Evolutionary conservation across 2,888 invertebrate genomes (phyloP).

Genomic region (Drosophila sordidapex): DNA sequence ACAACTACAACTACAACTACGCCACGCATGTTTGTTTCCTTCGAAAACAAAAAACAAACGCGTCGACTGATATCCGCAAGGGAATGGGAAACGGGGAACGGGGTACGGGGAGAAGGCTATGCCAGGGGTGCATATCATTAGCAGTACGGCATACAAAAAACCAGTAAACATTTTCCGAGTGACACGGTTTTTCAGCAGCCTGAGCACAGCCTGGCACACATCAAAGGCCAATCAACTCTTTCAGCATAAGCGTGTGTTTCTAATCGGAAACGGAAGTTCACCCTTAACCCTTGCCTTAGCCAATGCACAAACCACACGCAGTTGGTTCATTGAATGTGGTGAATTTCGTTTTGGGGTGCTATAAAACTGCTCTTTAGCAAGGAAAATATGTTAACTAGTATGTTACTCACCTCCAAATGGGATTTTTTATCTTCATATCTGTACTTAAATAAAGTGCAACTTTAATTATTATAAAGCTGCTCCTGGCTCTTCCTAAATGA

Average conservation of each 20-base stretch:
- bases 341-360: constrained; percentile 26
- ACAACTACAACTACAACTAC: constrained; percentile 39
- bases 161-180: constrained; percentile 77
- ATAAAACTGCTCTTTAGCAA: constrained; percentile 26
- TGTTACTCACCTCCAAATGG: not conserved
- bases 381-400: not conserved
- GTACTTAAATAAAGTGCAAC: not conserved
- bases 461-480: not conserved
- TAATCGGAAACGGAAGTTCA: constrained; percentile 77
- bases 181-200: constrained; percentile 55
- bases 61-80: constrained; percentile 59
- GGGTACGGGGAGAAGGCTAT: constrained; percentile 26
- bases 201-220: constrained; percentile 51
- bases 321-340: constrained; percentile 23
- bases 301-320: constrained; percentile 32
- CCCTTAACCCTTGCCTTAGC: constrained; percentile 56
- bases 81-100: constrained; percentile 5
- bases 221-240: constrained; percentile 79
- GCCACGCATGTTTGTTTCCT: constrained; percentile 77
- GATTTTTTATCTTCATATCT: not conserved
- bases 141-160: constrained; percentile 29
- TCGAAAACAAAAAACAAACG: constrained; percentile 61
- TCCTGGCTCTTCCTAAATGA: not conserved
- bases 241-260: constrained; percentile 37
- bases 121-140: constrained; percentile 83